These are phyloP conservation scores for Drosophila anomalata DNA, from an alignment of 2,888 invertebrate genomes.

Conservation along the genomic window DNA sequence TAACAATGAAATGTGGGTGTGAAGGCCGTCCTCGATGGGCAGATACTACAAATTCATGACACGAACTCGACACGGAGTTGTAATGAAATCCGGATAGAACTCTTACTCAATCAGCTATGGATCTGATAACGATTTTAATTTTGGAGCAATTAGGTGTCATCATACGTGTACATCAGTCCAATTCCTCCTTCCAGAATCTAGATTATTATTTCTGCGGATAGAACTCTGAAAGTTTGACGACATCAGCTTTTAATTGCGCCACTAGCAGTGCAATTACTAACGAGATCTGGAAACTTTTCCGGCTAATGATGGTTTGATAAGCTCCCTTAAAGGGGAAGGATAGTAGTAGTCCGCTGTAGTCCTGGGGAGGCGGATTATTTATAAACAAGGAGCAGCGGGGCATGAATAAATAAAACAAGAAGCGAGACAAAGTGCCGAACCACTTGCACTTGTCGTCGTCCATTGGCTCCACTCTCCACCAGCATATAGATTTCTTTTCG, in stretches of 20 bases:
- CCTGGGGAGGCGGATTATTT: slow-evolving; percentile 26
- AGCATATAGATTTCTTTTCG: slow-evolving; percentile 16
- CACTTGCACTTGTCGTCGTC: slow-evolving; percentile 44
- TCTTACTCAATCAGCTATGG: no score
- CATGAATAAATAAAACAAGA: slow-evolving; percentile 45
- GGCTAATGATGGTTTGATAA: slow-evolving; percentile 77
- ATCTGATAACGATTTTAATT: no score
- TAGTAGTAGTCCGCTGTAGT: background rate
- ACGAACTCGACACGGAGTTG: no score
- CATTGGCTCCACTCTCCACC: slow-evolving; percentile 10
- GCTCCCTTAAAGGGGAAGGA: slow-evolving; percentile 28
- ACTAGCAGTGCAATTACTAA: slow-evolving; percentile 31
- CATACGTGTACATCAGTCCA: no score
- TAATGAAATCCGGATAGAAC: no score
- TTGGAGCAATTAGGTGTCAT: no score
- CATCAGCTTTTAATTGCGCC: slow-evolving; percentile 10
- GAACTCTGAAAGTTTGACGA: slow-evolving; percentile 15
- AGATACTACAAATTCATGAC: slow-evolving; percentile 4
- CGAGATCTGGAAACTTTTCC: slow-evolving; percentile 45
- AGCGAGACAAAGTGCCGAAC: slow-evolving; percentile 39
- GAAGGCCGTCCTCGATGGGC: slow-evolving; percentile 15
- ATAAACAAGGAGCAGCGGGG: slow-evolving; percentile 32
- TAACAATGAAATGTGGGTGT: slow-evolving; percentile 36
- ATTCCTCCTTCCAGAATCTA: background rate
- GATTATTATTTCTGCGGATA: background rate